phyloP scores from a whole-genome alignment of 64 coral and sea anemone genomes.

The Montipora efflorescens region DNA sequence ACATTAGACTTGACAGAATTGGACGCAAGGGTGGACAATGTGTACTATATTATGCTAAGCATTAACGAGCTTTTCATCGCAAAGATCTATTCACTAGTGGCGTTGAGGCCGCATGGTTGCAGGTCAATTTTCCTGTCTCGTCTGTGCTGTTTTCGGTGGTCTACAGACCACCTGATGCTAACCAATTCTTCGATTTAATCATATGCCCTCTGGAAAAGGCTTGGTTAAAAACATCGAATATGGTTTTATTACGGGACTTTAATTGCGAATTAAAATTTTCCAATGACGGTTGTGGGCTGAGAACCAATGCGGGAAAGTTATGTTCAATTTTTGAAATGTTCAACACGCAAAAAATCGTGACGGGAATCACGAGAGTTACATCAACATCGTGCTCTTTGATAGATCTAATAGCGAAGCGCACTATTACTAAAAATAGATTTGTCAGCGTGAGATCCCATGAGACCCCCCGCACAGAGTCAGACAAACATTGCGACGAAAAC shows the following conservation, averaged over 20 bases:
- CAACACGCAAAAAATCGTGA: constrained; percentile 11
- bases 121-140: constrained; percentile 22
- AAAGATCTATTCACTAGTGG: too few relatives aligned
- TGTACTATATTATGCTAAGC: too few relatives aligned
- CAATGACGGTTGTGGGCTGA: background rate
- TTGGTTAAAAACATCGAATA: constrained; percentile 38
- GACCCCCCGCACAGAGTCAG: too few relatives aligned
- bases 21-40: too few relatives aligned
- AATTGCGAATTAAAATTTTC: constrained; percentile 33
- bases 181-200: constrained; percentile 26
- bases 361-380: background rate
- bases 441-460: too few relatives aligned
- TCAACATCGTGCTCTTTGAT: constrained; percentile 3
- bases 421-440: too few relatives aligned
- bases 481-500: too few relatives aligned
- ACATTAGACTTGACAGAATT: too few relatives aligned
- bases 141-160: background rate
- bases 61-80: too few relatives aligned
- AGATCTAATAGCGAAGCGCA: background rate
- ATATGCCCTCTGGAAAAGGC: constrained; percentile 15
- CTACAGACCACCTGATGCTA: constrained; percentile 18
- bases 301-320: background rate
- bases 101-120: background rate
- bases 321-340: background rate
- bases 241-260: constrained; percentile 2